Evolutionary conservation across 1,140 invertebrate species (phyloP).

Genomic region (Orius insidiosus): DNA sequence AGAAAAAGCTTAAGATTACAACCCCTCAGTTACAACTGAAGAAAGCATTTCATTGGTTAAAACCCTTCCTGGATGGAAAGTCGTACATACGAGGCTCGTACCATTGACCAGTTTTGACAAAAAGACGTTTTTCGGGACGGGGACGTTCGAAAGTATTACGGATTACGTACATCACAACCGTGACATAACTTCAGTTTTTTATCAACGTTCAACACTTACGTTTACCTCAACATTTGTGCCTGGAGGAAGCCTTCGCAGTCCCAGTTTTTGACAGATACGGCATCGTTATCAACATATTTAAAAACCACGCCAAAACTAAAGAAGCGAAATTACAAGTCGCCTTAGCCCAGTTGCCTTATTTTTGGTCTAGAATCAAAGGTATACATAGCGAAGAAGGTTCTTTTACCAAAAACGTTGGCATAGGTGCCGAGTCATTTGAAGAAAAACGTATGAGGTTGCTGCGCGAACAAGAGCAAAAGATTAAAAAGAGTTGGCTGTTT

Average conservation of each 20-base stretch:
- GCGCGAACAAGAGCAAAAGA: constrained; percentile 40
- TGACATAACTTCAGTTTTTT: constrained; percentile 49
- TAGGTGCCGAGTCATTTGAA: constrained; percentile 27
- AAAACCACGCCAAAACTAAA: constrained; percentile 54
- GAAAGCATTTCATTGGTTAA: constrained; percentile 56
- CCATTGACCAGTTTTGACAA: constrained; percentile 37
- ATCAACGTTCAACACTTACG: constrained; percentile 51
- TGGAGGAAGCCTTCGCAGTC: constrained; percentile 40
- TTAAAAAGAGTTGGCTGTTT: constrained; percentile 44
- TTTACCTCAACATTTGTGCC: constrained; percentile 37
- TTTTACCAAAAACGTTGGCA: constrained; percentile 24
- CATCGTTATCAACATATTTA: constrained; percentile 72
- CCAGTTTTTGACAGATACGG: constrained; percentile 67
- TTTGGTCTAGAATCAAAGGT: constrained; percentile 29
- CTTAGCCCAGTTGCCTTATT: constrained; percentile 71
- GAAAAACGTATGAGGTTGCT: constrained; percentile 39
- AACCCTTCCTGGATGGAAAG: constrained; percentile 52
- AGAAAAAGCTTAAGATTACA: constrained; percentile 31
- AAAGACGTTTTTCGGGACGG: constrained; percentile 45
- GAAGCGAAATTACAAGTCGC: constrained; percentile 78
- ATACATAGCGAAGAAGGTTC: constrained; percentile 10
- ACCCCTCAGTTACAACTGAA: constrained; percentile 46
- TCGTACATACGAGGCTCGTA: constrained; percentile 38
- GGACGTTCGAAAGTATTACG: constrained; percentile 42
- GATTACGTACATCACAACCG: constrained; percentile 22